These are phyloP conservation scores for Caenorhabditis sp. DNA, from an alignment of 2,888 invertebrate genomes.

Conservation along the genomic window DNA sequence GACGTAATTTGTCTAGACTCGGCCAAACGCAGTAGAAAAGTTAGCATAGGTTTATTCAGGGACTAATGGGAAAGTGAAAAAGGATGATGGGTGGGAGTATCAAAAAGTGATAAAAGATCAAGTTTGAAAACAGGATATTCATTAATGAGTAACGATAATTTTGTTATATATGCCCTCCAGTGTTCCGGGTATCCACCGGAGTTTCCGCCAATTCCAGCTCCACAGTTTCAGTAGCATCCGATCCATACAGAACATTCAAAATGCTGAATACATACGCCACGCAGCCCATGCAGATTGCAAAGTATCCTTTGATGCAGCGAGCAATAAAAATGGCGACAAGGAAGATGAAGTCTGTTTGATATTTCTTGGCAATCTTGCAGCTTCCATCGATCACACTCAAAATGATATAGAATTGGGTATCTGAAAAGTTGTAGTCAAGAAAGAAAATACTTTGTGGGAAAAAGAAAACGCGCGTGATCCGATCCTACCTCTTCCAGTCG, in stretches of 20 bases:
- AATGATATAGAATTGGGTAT: constrained; percentile 39
- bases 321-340: constrained; percentile 7
- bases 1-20: no score
- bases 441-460: background rate
- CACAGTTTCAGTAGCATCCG: background rate
- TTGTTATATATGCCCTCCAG: no score
- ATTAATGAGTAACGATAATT: no score
- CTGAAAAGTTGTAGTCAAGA: constrained; percentile 3
- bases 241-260: constrained; percentile 7
- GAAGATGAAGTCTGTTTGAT: background rate
- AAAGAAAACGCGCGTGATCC: no score
- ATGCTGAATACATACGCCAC: constrained; percentile 14
- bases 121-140: no score
- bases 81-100: no score
- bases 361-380: constrained; percentile 2
- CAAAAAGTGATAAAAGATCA: no score
- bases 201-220: no score
- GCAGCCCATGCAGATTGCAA: constrained; percentile 15
- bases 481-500: constrained; percentile 40
- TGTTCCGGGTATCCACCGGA: no score
- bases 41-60: no score
- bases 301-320: constrained; percentile 10
- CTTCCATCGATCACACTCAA: constrained; percentile 8
- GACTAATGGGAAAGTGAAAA: no score
- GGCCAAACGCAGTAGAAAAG: no score